Evolutionary conservation across 2,888 invertebrate genomes (phyloP), one percentile per base, ranked within the genome.

Genomic region (Barypeithes pellucidus): DNA sequence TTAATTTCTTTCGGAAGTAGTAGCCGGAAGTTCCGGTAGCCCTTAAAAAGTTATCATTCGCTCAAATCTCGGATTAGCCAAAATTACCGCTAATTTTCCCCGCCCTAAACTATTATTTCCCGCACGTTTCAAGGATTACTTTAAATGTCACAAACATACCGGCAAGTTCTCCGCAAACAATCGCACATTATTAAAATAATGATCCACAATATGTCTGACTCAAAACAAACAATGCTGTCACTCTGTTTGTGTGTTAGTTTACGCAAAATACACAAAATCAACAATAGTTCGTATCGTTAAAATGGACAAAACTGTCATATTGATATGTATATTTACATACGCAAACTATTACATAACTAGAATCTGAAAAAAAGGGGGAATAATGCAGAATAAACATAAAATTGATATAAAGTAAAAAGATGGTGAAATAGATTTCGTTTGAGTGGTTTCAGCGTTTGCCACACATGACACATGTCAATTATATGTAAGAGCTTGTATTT

Each of bases 401-500:
- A 29, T 24, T 11, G 62, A 47, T 24, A 47, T 24, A 62, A 47
- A 18, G 18, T 9, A 62, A 67, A 69, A 62, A 52, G 41, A 29
- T 41, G 16, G 29, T 2, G 29, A 54, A 50, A 45, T 16, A 47
- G 5, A 43, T 62, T 62, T 45, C 29, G 47, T 62, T 62, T 62
- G 60, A 60, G 60, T 36, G 36, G 43, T 68, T 4, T 68, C 29
- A 8, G 60, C 50, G 16, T 61, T 50, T 16, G 14, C 47, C 61
- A 68, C 68, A 61, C 50, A 47, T 68, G 68, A 68, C 68, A 61
- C 50, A 47, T 68, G 68, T 68, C 68, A 68, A 68, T 68, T 68
- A 68, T 24, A 8, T 20, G n/a, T 47, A 50, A 68, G 52, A 61
- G 61, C 24, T 29, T 61, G 45, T 22, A 61, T 33, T 68, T 39